Base-by-base conservation (phyloP, 2,888 invertebrate species). In the Hemaris fuciformis region DNA sequence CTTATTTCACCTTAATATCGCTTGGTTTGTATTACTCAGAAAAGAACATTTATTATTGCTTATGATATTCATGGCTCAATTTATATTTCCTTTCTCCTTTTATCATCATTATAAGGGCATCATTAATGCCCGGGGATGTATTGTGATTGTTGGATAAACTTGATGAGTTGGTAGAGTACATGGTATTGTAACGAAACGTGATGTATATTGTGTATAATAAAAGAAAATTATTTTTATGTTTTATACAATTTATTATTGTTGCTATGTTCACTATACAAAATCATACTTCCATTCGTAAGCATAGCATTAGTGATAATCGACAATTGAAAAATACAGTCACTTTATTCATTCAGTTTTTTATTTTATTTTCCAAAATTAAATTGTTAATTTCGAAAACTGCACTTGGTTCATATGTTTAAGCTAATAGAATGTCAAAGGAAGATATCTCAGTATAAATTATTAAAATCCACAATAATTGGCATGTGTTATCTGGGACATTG, bases 181-280 rank as follows among this genome's bases (percentile, higher is more conserved):
- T 13, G 6, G 2, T 10, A 38, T 15, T 41, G 41, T 34, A 56
- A 62, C 61, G 56, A 57, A 59, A 65, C 53, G 18, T 34, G 20
- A 41, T 64, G 20, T 62, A 66, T 62, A 69, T 43, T 64, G 64
- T 69, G 66, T 68, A 65, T 67, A 76, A 71, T 71, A 72, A 76
- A 72, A 77, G 67, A 73, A 70, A 64, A 69, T 74, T 75, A 74
- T 77, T 75, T 76, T 75, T 74, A 72, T 78, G 75, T 79, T 76
- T 79, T 78, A 73, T 79, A 80, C 73, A 80, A 78, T 80, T 76
- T 80, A 76, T 75, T 76, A 71, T 73, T 68, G 69, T 74, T 69
- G 7, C 61, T 64, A 60, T 59, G 61, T 66, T 66, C 57, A 62
- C 66, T 64, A 58, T 68, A 66, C 65, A 58, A 65, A 66, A 62